Evolutionary conservation across 1,140 invertebrate species (phyloP).

Genomic region (Leptestheria dahalacensis): DNA sequence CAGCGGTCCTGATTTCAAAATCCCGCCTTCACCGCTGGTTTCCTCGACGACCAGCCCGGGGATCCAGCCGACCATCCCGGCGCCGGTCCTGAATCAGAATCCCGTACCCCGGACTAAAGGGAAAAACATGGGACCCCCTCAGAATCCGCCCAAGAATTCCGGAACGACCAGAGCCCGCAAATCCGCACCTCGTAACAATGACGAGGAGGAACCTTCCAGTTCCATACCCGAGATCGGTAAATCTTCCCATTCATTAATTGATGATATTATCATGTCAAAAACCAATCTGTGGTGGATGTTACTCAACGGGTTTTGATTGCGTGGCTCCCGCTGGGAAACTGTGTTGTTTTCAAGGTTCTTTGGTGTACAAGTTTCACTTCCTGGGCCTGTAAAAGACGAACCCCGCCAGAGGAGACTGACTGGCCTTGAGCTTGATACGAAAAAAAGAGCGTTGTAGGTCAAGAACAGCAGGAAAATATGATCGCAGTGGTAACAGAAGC

Average conservation of each 20-base stretch:
- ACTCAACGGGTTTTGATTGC: too few species aligned
- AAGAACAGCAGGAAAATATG: too few species aligned
- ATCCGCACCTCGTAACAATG: background rate
- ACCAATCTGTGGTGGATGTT: background rate
- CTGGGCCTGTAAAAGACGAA: too few species aligned
- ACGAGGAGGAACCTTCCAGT: conserved; percentile 14
- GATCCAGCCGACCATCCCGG: conserved; percentile 3
- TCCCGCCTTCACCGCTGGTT: conserved; percentile 6
- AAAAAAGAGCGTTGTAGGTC: too few species aligned
- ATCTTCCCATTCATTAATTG: background rate
- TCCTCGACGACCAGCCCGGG: conserved; percentile 11
- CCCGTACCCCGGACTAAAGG: background rate
- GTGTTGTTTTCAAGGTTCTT: too few species aligned
- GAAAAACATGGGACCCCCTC: background rate
- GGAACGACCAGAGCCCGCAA: conserved; percentile 4
- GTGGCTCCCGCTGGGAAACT: too few species aligned
- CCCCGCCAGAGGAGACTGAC: too few species aligned
- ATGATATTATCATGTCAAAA: background rate
- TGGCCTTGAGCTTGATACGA: too few species aligned
- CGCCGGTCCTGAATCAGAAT: background rate
- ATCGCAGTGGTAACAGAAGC: too few species aligned
- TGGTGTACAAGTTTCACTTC: too few species aligned
- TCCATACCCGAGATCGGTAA: conserved; percentile 16
- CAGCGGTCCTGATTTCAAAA: background rate
- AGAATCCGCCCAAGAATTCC: background rate